Evolutionary conservation across 2,797 vertebrate species (phyloP).

Genomic region (Cirrhinus molitorella): DNA sequence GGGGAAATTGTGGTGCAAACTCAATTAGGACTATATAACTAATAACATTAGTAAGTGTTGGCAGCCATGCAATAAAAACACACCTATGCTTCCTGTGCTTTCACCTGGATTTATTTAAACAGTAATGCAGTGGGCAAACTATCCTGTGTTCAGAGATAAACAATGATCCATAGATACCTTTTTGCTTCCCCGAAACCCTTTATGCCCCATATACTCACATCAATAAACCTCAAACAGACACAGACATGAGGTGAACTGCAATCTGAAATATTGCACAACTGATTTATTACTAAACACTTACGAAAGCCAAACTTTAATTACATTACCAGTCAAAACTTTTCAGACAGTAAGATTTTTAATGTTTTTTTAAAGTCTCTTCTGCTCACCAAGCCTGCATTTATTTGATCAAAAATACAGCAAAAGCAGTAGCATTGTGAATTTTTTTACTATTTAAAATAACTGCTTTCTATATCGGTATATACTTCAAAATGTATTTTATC

Average conservation of each 20-base stretch:
- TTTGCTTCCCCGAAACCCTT: neutral
- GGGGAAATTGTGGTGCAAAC: constrained; percentile 63
- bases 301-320: neutral
- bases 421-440: too few species aligned
- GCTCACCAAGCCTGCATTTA: too few species aligned
- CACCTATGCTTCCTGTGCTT: constrained; percentile 6
- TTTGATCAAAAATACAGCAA: too few species aligned
- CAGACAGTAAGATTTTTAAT: too few species aligned
- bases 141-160: constrained; percentile 53
- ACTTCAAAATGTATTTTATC: too few species aligned
- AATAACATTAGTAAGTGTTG: constrained; percentile 63
- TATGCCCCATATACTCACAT: neutral
- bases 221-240: constrained; percentile 10
- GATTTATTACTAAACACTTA: neutral
- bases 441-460: too few species aligned
- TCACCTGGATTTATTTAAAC: constrained; percentile 31
- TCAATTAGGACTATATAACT: constrained; percentile 71
- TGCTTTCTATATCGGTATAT: too few species aligned
- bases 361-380: too few species aligned
- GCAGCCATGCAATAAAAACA: constrained; percentile 57
- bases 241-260: neutral
- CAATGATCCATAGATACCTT: constrained; percentile 39
- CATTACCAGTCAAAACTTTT: too few species aligned
- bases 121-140: constrained; percentile 29
- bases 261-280: constrained; percentile 13